Evolutionary conservation across 2,888 invertebrate species (phyloP).

Genomic region (Strigamia crassipes): DNA sequence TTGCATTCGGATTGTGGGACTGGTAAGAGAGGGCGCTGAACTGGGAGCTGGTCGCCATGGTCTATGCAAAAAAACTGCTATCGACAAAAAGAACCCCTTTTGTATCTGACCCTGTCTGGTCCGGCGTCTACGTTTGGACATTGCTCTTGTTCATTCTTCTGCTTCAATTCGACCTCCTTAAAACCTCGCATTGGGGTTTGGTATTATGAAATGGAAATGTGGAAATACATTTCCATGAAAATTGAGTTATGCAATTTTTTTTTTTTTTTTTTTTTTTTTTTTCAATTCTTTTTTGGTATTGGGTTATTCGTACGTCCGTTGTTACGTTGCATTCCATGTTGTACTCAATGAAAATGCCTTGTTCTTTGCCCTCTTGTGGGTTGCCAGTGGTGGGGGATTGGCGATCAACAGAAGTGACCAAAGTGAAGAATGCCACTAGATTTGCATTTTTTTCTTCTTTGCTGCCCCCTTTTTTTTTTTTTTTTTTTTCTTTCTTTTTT

Average conservation of each 20-base stretch:
- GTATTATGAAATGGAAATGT: too few species aligned
- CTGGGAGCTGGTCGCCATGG: conserved; percentile 13
- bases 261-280: too few species aligned
- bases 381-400: background rate
- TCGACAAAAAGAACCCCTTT: conserved; percentile 11
- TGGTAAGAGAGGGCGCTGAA: conserved; percentile 21
- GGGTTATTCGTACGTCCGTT: background rate
- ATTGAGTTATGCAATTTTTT: conserved; percentile 16
- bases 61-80: background rate
- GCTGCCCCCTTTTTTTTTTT: background rate
- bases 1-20: conserved; percentile 16
- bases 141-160: background rate
- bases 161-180: background rate
- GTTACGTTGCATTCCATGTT: conserved; percentile 4
- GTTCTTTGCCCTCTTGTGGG: background rate
- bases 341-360: background rate
- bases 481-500: background rate
- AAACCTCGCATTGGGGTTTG: background rate
- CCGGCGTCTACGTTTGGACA: conserved; percentile 12
- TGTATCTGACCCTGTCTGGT: conserved; percentile 21
- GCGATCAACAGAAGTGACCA: conserved; percentile 18
- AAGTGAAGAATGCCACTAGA: conserved; percentile 21
- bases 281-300: background rate
- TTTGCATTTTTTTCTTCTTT: conserved; percentile 20
- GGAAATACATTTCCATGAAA: background rate